These are phyloP conservation scores for Triplophysa yarkandensis DNA, from an alignment of 2,797 vertebrate genomes.

Conservation along the genomic window DNA sequence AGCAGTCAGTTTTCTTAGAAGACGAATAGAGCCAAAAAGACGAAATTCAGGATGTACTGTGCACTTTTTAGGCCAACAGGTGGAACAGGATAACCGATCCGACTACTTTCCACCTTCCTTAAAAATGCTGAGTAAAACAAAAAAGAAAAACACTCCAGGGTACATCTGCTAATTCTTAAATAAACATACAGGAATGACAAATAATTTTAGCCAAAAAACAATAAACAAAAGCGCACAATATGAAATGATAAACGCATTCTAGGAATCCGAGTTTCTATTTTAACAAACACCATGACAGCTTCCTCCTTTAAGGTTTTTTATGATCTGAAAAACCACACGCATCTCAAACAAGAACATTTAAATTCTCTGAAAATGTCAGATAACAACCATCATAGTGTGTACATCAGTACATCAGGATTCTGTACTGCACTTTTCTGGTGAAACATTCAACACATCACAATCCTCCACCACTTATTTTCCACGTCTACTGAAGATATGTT, in stretches of 20 bases:
- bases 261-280: too few species aligned
- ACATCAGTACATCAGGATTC: not conserved
- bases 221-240: too few species aligned
- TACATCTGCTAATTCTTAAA: not conserved
- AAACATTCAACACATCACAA: constrained; percentile 10
- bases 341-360: not conserved
- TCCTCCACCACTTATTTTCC: not conserved
- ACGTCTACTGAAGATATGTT: constrained; percentile 31
- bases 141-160: not conserved
- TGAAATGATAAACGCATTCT: not conserved
- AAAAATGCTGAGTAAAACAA: not conserved
- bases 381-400: too few species aligned
- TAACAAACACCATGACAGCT: not conserved
- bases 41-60: constrained; percentile 21
- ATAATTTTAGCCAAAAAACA: too few species aligned
- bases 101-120: constrained; percentile 21
- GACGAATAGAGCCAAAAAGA: not conserved
- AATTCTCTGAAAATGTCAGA: not conserved
- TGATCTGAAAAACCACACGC: not conserved
- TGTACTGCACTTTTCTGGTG: constrained; percentile 45
- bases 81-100: constrained; percentile 25
- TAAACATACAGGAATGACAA: not conserved
- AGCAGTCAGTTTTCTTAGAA: constrained; percentile 22
- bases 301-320: not conserved
- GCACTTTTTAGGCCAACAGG: constrained; percentile 32